phyloP scores from a whole-genome alignment of 1,140 invertebrate genomes.

The Dinoponera quadriceps region DNA sequence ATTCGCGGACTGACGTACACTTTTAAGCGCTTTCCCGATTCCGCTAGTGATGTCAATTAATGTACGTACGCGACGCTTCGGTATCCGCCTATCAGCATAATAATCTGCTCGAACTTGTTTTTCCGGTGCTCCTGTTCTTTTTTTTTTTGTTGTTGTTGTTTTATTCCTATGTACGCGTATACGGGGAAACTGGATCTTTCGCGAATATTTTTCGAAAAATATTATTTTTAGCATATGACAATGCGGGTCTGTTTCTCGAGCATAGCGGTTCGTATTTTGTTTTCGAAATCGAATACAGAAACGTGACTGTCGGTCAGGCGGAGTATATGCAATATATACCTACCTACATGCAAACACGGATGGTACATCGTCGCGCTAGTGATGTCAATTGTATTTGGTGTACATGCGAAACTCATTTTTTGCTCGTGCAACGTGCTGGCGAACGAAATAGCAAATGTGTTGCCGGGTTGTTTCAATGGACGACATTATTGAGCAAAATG shows the following conservation, averaged over 20 bases:
- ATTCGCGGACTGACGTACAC: neutral
- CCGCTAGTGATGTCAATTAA: slow-evolving; percentile 17
- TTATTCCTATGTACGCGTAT: slow-evolving; percentile 62
- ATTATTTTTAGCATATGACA: slow-evolving; percentile 58
- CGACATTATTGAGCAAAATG: slow-evolving; percentile 57
- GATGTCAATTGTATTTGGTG: slow-evolving; percentile 54
- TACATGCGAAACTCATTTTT: slow-evolving; percentile 52
- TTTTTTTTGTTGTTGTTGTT: slow-evolving; percentile 10
- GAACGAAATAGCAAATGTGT: slow-evolving; percentile 53
- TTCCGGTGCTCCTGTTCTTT: neutral
- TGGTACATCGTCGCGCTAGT: slow-evolving; percentile 37
- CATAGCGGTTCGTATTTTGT: slow-evolving; percentile 37
- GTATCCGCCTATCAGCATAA: neutral
- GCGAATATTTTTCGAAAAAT: slow-evolving; percentile 58
- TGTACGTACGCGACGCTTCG: neutral
- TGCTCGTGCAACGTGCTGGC: slow-evolving; percentile 18
- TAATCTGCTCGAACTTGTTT: slow-evolving; percentile 26
- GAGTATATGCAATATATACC: slow-evolving; percentile 42
- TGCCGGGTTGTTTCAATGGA: slow-evolving; percentile 55
- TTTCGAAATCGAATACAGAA: slow-evolving; percentile 41
- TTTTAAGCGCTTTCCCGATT: slow-evolving; percentile 15
- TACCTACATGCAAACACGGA: slow-evolving; percentile 42
- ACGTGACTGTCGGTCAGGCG: slow-evolving; percentile 55
- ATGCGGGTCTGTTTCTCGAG: slow-evolving; percentile 51
- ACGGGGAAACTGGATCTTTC: slow-evolving; percentile 76